Evolutionary conservation across 2,888 invertebrate species (phyloP).

Genomic region (Adineta ricciae): DNA sequence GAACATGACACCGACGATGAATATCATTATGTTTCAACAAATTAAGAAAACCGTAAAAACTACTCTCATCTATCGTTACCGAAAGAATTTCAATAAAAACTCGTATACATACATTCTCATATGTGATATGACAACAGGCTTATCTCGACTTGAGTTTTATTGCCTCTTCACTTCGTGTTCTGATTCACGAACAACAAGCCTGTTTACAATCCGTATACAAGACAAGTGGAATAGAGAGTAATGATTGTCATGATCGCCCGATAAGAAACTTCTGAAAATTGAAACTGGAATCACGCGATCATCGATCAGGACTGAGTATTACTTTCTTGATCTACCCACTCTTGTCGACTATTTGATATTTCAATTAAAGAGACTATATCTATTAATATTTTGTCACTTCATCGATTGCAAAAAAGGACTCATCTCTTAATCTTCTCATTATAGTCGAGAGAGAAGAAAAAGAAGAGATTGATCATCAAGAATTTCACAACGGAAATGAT

Average conservation of each 20-base stretch:
- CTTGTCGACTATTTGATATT: neutral
- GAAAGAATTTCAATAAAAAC: neutral
- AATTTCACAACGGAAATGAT: neutral
- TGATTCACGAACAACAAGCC: neutral
- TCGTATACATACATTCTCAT: neutral
- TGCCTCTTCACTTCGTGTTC: neutral
- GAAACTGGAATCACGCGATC: neutral
- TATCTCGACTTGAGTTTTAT: neutral
- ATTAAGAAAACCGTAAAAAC: neutral
- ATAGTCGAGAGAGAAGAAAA: neutral
- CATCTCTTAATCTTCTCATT: neutral
- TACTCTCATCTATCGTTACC: no score
- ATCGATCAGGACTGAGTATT: neutral
- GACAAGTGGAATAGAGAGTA: constrained; percentile 4
- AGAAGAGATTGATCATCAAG: neutral
- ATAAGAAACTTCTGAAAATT: neutral
- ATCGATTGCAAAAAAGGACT: neutral
- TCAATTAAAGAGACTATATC: neutral
- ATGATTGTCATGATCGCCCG: neutral
- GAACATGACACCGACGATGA: neutral
- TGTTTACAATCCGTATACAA: neutral
- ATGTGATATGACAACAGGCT: neutral
- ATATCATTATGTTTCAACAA: neutral
- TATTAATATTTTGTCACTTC: neutral
- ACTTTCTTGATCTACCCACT: neutral